Evolutionary conservation across 2,797 vertebrate genomes (phyloP).

Genomic region (Acanthurus lineatus): DNA sequence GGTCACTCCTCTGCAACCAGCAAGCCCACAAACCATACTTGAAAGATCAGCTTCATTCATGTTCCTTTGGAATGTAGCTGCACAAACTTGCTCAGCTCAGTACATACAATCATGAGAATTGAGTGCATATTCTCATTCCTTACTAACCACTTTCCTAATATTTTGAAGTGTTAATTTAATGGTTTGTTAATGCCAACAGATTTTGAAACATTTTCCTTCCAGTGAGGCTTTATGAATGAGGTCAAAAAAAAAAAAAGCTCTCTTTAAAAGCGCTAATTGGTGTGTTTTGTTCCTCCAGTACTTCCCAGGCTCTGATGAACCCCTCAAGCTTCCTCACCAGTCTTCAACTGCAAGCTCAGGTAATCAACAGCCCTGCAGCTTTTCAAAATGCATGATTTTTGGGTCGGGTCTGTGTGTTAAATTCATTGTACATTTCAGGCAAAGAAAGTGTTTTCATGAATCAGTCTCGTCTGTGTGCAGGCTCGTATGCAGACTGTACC

Average conservation of each 20-base stretch:
- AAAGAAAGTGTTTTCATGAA: not conserved
- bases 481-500: constrained; percentile 90
- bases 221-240: too few species aligned
- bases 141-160: too few species aligned
- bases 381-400: not conserved
- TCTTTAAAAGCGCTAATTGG: not conserved
- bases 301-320: constrained; percentile 95
- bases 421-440: not conserved
- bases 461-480: constrained; percentile 70
- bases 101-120: too few species aligned
- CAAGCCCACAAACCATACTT: too few species aligned
- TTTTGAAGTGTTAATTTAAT: too few species aligned
- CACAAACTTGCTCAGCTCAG: too few species aligned
- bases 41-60: too few species aligned
- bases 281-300: constrained; percentile 84
- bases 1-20: too few species aligned
- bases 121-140: too few species aligned
- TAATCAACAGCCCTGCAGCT: constrained; percentile 45
- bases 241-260: not conserved
- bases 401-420: not conserved
- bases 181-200: not conserved
- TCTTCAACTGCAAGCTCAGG: constrained; percentile 95
- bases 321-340: constrained; percentile 93
- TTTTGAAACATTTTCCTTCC: not conserved
- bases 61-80: too few species aligned